phyloP scores from a whole-genome alignment of 2,797 vertebrate species.

The Pangasius mekongensis region DNA sequence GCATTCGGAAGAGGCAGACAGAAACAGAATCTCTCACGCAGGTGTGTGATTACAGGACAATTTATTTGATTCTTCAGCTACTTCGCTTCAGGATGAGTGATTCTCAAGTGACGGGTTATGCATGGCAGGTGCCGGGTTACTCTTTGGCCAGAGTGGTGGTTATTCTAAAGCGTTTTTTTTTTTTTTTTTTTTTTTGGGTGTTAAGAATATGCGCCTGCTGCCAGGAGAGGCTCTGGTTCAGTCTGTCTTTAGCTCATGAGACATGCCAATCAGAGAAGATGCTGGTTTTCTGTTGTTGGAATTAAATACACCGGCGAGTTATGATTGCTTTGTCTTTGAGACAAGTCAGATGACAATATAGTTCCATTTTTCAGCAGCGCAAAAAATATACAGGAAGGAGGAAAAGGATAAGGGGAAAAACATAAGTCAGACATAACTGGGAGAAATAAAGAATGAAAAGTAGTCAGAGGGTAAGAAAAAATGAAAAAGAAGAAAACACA shows the following conservation, averaged over 20 bases:
- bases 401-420: background rate
- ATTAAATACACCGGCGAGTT: background rate
- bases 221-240: slow-evolving; percentile 67
- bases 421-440: background rate
- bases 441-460: slow-evolving; percentile 4
- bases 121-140: slow-evolving; percentile 57
- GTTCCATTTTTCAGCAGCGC: background rate
- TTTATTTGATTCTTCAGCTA: slow-evolving; percentile 37
- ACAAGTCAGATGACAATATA: background rate
- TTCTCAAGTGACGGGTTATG: slow-evolving; percentile 58
- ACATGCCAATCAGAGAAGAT: background rate
- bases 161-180: slow-evolving; percentile 46
- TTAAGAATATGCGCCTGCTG: slow-evolving; percentile 61
- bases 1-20: slow-evolving; percentile 12
- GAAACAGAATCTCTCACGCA: slow-evolving; percentile 39
- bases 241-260: slow-evolving; percentile 52
- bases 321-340: background rate
- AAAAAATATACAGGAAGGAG: slow-evolving; percentile 52
- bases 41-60: slow-evolving; percentile 33
- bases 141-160: slow-evolving; percentile 63
- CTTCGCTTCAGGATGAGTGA: slow-evolving; percentile 35
- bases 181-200: slow-evolving; percentile 28
- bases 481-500: slow-evolving; percentile 8
- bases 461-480: background rate
- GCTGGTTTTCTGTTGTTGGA: background rate